Evolutionary conservation across 2,888 invertebrate species (phyloP).

Genomic region (Masnerella sp.): DNA sequence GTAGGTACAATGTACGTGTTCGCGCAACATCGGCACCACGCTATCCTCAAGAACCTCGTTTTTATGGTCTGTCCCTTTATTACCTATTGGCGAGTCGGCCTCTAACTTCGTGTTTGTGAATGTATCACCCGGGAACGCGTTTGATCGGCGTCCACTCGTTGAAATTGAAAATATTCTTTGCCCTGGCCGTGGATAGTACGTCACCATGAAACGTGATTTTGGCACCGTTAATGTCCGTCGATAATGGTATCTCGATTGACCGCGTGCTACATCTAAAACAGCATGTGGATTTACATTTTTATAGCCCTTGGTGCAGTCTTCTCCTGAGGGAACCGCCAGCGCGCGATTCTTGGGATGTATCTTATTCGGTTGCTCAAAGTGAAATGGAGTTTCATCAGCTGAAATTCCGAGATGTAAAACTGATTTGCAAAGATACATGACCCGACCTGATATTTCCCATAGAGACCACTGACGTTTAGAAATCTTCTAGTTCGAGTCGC

Average conservation of each 20-base stretch:
- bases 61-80: constrained; percentile 31
- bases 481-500: no score
- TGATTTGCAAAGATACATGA: constrained; percentile 22
- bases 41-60: constrained; percentile 19
- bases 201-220: constrained; percentile 23
- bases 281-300: constrained; percentile 58
- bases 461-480: no score
- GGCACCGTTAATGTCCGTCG: constrained; percentile 8
- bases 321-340: constrained; percentile 48
- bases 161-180: constrained; percentile 25
- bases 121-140: constrained; percentile 26
- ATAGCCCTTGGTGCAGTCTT: constrained; percentile 36
- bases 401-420: constrained; percentile 38
- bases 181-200: background rate
- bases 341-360: constrained; percentile 21
- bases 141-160: constrained; percentile 14
- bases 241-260: constrained; percentile 15
- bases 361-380: constrained; percentile 31
- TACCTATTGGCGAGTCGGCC: constrained; percentile 17
- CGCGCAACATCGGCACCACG: constrained; percentile 35
- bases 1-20: constrained; percentile 48
- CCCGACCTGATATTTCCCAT: constrained; percentile 39
- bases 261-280: constrained; percentile 50
- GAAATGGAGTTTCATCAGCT: constrained; percentile 26
- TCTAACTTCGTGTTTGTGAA: constrained; percentile 6